Percentiles rank a stretch among this genome's conserved stretches.
Evolutionary conservation across 1,140 invertebrate genomes (phyloP).

Genomic region (Papilio glaucus): DNA sequence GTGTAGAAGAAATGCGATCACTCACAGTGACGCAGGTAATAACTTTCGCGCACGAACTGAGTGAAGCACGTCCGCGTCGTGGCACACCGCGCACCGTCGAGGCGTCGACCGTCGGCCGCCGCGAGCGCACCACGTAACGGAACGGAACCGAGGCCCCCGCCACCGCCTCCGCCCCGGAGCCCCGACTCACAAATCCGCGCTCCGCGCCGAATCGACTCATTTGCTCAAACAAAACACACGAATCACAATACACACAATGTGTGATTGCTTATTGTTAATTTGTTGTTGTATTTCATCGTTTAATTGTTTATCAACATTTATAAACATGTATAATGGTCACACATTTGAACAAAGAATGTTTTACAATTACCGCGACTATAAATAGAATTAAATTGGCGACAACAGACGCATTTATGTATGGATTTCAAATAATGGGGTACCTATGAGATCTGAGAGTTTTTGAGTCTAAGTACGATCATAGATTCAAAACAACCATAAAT

Average conservation of each 20-base stretch:
- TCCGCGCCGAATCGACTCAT: constrained; percentile 37
- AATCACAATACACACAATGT: constrained; percentile 30
- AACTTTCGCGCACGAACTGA: constrained; percentile 83
- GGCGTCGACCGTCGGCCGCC: constrained; percentile 59
- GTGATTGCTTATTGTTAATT: constrained; percentile 31
- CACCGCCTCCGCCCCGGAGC: constrained; percentile 58
- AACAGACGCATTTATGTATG: no score
- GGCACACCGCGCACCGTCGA: constrained; percentile 79
- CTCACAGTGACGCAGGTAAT: constrained; percentile 74
- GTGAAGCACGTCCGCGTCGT: constrained; percentile 82
- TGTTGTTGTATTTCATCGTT: constrained; percentile 29
- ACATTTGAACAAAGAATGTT: constrained; percentile 10
- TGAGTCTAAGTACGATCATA: no score
- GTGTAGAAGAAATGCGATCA: constrained; percentile 72
- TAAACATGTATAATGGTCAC: constrained; percentile 14
- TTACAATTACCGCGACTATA: background rate
- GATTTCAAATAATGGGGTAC: no score
- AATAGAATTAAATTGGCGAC: background rate
- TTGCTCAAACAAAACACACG: constrained; percentile 33
- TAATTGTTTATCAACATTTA: constrained; percentile 27
- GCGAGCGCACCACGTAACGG: constrained; percentile 77
- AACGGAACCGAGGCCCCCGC: constrained; percentile 74
- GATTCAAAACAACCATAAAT: no score
- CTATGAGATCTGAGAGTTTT: no score
- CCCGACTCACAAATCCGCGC: constrained; percentile 51